Evolutionary conservation across 2,888 invertebrate genomes (phyloP), one percentile per base, ranked within the genome.

Genomic region (Candidula unifasciata): DNA sequence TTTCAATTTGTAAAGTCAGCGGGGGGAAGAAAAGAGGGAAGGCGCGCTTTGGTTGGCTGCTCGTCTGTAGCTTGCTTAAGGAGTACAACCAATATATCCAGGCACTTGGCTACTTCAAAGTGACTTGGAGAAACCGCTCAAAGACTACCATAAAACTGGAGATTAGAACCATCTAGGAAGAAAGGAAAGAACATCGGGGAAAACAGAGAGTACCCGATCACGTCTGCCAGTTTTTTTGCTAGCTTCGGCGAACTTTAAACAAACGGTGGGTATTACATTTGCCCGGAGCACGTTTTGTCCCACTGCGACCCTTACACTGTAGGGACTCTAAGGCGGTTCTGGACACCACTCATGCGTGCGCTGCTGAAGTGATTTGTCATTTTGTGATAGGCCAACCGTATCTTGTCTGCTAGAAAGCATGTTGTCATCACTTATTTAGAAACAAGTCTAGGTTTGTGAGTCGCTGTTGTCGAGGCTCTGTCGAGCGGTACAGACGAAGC

Each of bases 381-480:
- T 80, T 80, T 10, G 68, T 27, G 80, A 30, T 10, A 35, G 35
- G 78, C n/a, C 35, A 60, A 78, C 78, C 78, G 78, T 78, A n/a
- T 64, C 78, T 2, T 60, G 33, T 60, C 60, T 35, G 35, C 60
- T 64, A 64, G 37, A 78, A 60, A 64, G 78, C 60, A 21, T 78
- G 78, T 78, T 78, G 78, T 64, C 78, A 64, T 60, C 78, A 78
- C 27, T 78, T 78, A 78, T 78, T 78, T 78, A 78, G 78, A 78
- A 64, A 35, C 78, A 37, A 37, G 78, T 35, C 64, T 64, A 60
- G 78, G 52, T 60, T 64, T 78, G 78, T 37, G 44, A n/a, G 64
- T 24, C 16, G 64, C 78, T 35, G 78, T 78, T 78, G 13, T 64
- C 37, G 64, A 78, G 64, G n/a, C 21, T 64, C 35, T n/a, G 33